These are phyloP conservation scores for Nasonovia ribisnigri DNA, from an alignment of 2,888 invertebrate species.

Conservation along the genomic window DNA sequence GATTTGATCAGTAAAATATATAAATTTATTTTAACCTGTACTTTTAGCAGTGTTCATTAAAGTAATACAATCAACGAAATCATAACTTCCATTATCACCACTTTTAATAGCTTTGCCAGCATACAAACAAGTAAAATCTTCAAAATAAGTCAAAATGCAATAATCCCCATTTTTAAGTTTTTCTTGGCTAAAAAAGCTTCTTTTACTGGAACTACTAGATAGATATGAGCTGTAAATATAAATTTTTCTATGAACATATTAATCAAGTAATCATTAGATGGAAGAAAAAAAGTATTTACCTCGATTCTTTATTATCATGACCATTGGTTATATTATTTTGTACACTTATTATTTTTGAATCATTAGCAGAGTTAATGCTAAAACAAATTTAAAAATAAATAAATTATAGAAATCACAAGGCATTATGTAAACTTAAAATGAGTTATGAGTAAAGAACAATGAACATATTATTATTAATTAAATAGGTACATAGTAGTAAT, in stretches of 20 bases:
- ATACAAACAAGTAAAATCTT: constrained; percentile 24
- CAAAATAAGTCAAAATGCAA: constrained; percentile 47
- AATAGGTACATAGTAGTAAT: background rate
- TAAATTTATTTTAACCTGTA: constrained; percentile 8
- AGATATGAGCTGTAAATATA: constrained; percentile 6
- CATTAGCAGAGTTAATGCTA: background rate
- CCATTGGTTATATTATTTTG: constrained; percentile 12
- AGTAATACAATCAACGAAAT: background rate
- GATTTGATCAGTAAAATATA: background rate
- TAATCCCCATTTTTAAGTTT: background rate
- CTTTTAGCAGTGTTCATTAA: background rate
- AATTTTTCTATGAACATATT: background rate
- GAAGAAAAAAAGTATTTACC: background rate
- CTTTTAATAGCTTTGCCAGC: constrained; percentile 13
- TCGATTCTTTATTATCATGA: background rate
- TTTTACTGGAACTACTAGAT: constrained; percentile 2
- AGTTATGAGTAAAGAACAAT: background rate
- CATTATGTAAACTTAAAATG: background rate
- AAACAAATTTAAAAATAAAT: background rate
- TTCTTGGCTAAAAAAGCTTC: background rate
- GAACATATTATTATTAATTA: no score
- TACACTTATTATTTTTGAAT: background rate
- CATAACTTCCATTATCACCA: background rate
- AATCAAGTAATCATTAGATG: background rate
- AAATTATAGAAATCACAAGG: background rate